phyloP scores from a whole-genome alignment of 2,888 invertebrate species.

The Cantharis rustica region DNA sequence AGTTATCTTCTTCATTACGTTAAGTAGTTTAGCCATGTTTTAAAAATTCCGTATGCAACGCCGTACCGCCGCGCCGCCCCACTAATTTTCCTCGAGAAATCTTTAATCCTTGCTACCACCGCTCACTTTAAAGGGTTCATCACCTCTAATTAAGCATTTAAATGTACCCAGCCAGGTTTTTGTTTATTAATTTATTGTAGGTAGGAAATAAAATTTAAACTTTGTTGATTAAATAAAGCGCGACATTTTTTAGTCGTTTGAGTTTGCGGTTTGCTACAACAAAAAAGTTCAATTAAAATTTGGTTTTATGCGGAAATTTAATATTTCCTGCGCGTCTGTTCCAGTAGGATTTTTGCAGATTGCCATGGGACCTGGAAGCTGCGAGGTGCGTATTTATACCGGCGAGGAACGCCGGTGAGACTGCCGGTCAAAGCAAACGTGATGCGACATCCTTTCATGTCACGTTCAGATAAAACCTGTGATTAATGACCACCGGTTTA shows the following conservation, averaged over 20 bases:
- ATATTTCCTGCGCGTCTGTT: conserved; percentile 34
- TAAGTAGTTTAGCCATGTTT: conserved; percentile 47
- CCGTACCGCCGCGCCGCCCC: conserved; percentile 18
- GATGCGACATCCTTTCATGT: conserved; percentile 53
- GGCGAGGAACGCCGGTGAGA: conserved; percentile 39
- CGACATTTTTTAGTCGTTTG: background rate
- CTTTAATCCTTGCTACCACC: conserved; percentile 38
- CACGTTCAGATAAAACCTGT: conserved; percentile 54
- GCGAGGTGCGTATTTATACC: conserved; percentile 39
- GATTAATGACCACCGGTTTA: conserved; percentile 54
- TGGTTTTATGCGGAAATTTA: conserved; percentile 27
- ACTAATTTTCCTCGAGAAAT: conserved; percentile 27
- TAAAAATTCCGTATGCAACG: conserved; percentile 37
- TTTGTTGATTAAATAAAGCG: background rate
- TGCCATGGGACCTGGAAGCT: conserved; percentile 42
- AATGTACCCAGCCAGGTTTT: background rate
- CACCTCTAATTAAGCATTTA: conserved; percentile 24
- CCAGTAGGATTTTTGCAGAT: conserved; percentile 37
- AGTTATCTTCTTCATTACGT: conserved; percentile 51
- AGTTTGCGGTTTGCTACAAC: conserved; percentile 6
- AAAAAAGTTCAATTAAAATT: conserved; percentile 27
- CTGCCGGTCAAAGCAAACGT: conserved; percentile 45
- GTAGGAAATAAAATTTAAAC: background rate
- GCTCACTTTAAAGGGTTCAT: conserved; percentile 38
- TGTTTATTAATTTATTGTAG: background rate